A percentile compares a stretch with the other conserved stretches of the same genome.
phyloP scores from a whole-genome alignment of 2,797 vertebrate species.

The Hoplostethus mediterraneus region DNA sequence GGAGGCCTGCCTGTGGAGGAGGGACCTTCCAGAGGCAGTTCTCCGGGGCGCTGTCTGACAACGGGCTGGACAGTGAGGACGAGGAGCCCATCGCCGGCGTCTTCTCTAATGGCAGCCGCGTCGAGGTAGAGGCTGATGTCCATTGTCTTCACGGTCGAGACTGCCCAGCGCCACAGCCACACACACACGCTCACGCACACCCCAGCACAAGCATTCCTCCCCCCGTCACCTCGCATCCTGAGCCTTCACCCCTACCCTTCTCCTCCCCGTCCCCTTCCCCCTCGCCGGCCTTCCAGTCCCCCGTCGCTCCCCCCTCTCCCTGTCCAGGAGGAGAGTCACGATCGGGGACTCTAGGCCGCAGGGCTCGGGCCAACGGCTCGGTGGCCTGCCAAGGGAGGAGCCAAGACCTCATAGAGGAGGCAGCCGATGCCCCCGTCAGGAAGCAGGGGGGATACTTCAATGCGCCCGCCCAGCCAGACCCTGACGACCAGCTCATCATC shows the following conservation, averaged over 20 bases:
- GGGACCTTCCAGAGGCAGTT: constrained; percentile 92
- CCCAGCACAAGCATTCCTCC: constrained; percentile 30
- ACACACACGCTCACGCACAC: constrained; percentile 12
- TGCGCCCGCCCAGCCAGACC: constrained; percentile 94
- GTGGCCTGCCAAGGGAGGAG: constrained; percentile 92
- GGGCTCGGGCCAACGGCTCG: constrained; percentile 90
- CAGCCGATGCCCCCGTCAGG: constrained; percentile 88
- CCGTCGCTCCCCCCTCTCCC: constrained; percentile 75
- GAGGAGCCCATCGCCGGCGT: constrained; percentile 97
- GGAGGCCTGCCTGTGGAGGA: constrained; percentile 41
- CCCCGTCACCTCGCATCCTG: constrained; percentile 26
- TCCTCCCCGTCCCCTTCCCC: constrained; percentile 35
- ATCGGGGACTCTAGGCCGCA: constrained; percentile 78
- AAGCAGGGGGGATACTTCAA: constrained; percentile 95
- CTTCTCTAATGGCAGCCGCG: constrained; percentile 95
- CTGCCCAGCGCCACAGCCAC: constrained; percentile 51
- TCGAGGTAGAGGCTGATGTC: constrained; percentile 96
- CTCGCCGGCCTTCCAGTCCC: constrained; percentile 37
- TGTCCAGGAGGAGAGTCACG: constrained; percentile 68
- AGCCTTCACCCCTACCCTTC: constrained; percentile 35
- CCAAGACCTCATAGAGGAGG: constrained; percentile 96
- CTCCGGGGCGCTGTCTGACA: constrained; percentile 94
- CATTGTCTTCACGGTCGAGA: constrained; percentile 85
- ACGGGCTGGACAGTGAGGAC: constrained; percentile 96
- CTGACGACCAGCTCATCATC: constrained; percentile 97